Conservation (phyloP, 64 coral and sea anemone genomes). For the Montipora efflorescens region DNA sequence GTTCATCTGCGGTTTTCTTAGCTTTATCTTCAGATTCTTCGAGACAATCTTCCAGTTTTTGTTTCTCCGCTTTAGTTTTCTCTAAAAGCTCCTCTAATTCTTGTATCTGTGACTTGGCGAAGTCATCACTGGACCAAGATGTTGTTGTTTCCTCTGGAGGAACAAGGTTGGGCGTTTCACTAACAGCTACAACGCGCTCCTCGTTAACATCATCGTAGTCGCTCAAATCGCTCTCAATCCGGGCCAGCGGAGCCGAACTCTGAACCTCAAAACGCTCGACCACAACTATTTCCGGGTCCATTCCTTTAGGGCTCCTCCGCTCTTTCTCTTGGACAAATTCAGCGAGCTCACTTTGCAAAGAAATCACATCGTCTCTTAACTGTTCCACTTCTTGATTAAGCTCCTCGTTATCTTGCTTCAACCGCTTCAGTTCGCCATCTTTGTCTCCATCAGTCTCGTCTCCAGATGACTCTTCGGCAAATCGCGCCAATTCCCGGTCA, state of each 20-base stretch:
- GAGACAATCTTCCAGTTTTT: slow-evolving; percentile 32
- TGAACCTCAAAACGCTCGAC: slow-evolving; percentile 5
- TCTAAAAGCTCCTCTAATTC: slow-evolving; percentile 59
- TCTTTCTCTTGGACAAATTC: slow-evolving; percentile 1
- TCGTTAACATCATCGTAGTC: slow-evolving; percentile 6
- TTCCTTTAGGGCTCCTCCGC: background rate
- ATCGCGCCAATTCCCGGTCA: background rate
- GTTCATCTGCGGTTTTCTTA: slow-evolving; percentile 57
- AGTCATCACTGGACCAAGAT: slow-evolving; percentile 22
- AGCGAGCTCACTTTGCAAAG: slow-evolving; percentile 45
- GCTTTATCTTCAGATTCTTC: slow-evolving; percentile 37
- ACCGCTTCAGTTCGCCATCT: background rate
- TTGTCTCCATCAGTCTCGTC: slow-evolving; percentile 13
- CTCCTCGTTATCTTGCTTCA: slow-evolving; percentile 41
- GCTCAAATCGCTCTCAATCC: slow-evolving; percentile 35
- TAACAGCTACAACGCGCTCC: slow-evolving; percentile 38
- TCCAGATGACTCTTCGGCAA: background rate
- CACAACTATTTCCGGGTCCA: background rate
- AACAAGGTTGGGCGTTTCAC: slow-evolving; percentile 11
- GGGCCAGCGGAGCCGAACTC: background rate
- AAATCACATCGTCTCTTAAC: slow-evolving; percentile 44
- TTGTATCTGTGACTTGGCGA: slow-evolving; percentile 38
- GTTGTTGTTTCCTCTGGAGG: slow-evolving; percentile 9
- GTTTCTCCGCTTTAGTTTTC: slow-evolving; percentile 13
- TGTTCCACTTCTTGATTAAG: slow-evolving; percentile 25